These are phyloP conservation scores for Mylabris sibirica DNA, from an alignment of 2,888 invertebrate species.

Conservation along the genomic window DNA sequence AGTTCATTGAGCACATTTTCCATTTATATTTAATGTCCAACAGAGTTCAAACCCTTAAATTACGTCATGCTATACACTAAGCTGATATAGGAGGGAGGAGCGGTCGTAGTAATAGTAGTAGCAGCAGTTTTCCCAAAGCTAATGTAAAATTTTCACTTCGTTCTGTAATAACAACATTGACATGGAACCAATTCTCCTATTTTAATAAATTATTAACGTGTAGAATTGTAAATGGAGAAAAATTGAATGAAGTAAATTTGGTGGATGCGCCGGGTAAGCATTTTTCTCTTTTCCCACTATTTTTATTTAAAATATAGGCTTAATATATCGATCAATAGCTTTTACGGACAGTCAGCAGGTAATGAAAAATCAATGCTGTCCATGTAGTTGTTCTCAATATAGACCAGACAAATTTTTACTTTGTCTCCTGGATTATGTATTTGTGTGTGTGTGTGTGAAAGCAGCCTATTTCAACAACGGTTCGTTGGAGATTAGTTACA, in stretches of 20 bases:
- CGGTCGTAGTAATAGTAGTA: background rate
- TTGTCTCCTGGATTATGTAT: background rate
- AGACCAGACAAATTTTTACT: slow-evolving; percentile 12
- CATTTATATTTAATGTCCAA: slow-evolving; percentile 16
- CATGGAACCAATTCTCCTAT: background rate
- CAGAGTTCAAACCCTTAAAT: background rate
- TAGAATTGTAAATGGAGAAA: background rate
- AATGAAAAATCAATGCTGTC: slow-evolving; percentile 31
- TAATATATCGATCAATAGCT: background rate
- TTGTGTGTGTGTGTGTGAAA: background rate
- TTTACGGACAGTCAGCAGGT: slow-evolving; percentile 11
- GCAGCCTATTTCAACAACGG: slow-evolving; percentile 10
- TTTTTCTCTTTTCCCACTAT: background rate
- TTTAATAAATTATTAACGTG: background rate
- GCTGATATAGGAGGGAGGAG: background rate
- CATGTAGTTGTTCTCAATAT: slow-evolving; percentile 15
- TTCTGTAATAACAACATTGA: background rate
- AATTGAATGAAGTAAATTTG: slow-evolving; percentile 1
- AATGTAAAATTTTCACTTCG: background rate
- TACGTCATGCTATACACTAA: background rate
- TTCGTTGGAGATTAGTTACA: slow-evolving; percentile 27
- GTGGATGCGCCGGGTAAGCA: slow-evolving; percentile 13
- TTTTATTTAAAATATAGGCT: background rate
- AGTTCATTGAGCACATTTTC: background rate
- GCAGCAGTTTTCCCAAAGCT: background rate